A percentile compares a stretch with the other conserved stretches of the same genome.
Conservation (phyloP, 2,888 invertebrate species). For the Pharmacophagus antenor region DNA sequence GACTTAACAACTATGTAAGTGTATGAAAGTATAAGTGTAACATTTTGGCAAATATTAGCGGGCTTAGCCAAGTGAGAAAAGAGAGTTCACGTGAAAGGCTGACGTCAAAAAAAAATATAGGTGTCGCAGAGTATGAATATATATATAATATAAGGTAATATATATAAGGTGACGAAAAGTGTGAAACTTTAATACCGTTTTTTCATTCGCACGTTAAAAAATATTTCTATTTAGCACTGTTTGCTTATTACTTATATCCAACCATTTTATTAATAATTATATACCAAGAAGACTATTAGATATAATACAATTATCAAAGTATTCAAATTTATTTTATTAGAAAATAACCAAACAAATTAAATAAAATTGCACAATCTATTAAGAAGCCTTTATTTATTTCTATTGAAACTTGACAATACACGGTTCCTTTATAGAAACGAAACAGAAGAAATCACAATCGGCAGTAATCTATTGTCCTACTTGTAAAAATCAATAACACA, state of each 20-base stretch:
- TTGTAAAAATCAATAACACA: background rate
- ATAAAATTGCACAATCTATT: too few relatives aligned
- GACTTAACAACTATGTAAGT: constrained; percentile 24
- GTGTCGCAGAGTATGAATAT: background rate
- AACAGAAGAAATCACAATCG: background rate
- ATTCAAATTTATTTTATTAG: too few relatives aligned
- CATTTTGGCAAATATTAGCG: constrained; percentile 24
- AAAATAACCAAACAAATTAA: too few relatives aligned
- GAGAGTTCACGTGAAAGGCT: constrained; percentile 12
- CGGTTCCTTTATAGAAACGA: constrained; percentile 15
- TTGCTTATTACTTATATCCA: too few relatives aligned
- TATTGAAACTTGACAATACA: background rate
- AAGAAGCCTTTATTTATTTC: background rate
- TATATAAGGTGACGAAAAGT: too few relatives aligned
- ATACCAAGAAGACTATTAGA: too few relatives aligned
- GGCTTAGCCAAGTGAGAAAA: constrained; percentile 4
- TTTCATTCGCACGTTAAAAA: too few relatives aligned
- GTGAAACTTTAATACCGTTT: too few relatives aligned
- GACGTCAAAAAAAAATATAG: background rate
- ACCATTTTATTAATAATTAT: too few relatives aligned
- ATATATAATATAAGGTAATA: too few relatives aligned
- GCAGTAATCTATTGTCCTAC: constrained; percentile 20
- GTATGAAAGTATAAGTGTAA: constrained; percentile 24
- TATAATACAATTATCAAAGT: too few relatives aligned
- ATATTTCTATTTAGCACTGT: too few relatives aligned